Evolutionary conservation across 2,113 vertebrate species (phyloP).

Genomic region (Fulmarus glacialis): DNA sequence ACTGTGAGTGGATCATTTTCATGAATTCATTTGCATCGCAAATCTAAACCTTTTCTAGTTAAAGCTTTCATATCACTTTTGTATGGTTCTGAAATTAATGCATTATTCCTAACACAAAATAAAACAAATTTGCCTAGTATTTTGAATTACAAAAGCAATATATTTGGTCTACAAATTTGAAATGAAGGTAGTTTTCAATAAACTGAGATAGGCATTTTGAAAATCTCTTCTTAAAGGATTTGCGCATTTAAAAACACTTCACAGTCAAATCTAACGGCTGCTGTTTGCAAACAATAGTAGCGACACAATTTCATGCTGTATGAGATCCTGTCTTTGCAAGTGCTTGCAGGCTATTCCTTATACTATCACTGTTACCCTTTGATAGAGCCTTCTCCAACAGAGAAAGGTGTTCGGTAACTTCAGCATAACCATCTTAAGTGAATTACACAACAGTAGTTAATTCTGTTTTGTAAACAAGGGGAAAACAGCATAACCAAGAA

Average conservation of each 20-base stretch:
- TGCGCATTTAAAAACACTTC: background rate
- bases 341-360: background rate
- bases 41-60: background rate
- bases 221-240: background rate
- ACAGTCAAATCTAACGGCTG: background rate
- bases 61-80: background rate
- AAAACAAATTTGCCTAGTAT: background rate
- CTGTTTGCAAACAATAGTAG: background rate
- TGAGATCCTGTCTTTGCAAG: background rate
- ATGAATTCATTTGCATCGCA: conserved; percentile 4
- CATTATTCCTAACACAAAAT: background rate
- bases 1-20: background rate
- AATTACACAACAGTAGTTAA: background rate
- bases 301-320: background rate
- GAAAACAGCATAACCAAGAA: background rate
- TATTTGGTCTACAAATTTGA: background rate
- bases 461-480: background rate
- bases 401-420: background rate
- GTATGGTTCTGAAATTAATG: background rate
- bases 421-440: background rate
- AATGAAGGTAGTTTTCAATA: background rate
- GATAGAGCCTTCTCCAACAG: background rate
- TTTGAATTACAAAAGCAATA: background rate
- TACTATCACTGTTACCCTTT: background rate
- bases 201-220: background rate